phyloP scores from a whole-genome alignment of 2,888 invertebrate genomes.

The Philereme transversata region DNA sequence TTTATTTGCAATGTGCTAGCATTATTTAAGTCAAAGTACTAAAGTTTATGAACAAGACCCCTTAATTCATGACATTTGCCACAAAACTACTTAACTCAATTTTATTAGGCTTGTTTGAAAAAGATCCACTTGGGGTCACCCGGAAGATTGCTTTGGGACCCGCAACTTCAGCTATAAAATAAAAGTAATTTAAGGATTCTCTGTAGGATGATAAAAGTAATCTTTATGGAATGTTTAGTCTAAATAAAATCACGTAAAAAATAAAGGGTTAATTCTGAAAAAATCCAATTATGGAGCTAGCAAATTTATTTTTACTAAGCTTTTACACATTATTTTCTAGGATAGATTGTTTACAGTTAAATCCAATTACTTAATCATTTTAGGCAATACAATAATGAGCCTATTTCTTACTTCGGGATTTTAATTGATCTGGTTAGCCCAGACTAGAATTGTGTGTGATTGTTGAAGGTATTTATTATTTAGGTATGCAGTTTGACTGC shows the following conservation, averaged over 20 bases:
- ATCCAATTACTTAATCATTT: no score
- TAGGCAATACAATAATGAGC: no score
- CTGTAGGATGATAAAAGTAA: constrained; percentile 37
- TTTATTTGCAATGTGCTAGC: constrained; percentile 1
- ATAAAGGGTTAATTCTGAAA: constrained; percentile 4
- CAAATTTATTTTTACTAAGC: background rate
- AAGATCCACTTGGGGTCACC: constrained; percentile 39
- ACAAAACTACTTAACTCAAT: constrained; percentile 36
- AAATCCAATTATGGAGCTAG: background rate
- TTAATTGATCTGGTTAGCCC: no score
- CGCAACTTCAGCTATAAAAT: constrained; percentile 40
- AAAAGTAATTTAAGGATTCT: constrained; percentile 39
- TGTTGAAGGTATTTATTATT: no score
- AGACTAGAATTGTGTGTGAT: no score
- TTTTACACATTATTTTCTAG: background rate
- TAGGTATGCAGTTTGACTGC: no score
- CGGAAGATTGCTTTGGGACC: constrained; percentile 41
- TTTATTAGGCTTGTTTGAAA: constrained; percentile 36
- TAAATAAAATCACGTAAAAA: constrained; percentile 20
- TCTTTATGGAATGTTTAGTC: constrained; percentile 31
- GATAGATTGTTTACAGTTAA: no score
- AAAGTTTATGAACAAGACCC: constrained; percentile 11
- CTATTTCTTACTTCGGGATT: no score
- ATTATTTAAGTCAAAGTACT: background rate
- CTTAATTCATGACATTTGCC: constrained; percentile 21